A percentile compares a stretch with the other conserved stretches of the same genome.
Conservation (phyloP, 2,113 vertebrate genomes). For the Nothobranchius kuhntae region DNA sequence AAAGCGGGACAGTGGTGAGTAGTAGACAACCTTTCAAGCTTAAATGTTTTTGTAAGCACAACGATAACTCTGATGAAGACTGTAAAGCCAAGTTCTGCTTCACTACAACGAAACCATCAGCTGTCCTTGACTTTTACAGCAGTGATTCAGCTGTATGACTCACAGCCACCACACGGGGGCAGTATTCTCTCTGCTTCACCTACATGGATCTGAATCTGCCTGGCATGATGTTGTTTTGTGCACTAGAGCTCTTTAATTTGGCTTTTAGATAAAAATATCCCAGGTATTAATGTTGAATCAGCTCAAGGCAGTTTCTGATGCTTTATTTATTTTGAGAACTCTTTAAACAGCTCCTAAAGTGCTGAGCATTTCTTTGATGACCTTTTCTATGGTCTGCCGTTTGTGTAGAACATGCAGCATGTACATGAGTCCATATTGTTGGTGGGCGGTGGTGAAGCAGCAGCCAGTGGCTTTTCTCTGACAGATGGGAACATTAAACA, state of each 20-base stretch:
- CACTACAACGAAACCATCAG: background rate
- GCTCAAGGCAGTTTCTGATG: background rate
- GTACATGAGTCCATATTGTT: conserved; percentile 57
- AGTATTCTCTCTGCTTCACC: conserved; percentile 15
- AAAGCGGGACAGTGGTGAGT: conserved; percentile 92
- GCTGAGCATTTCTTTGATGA: background rate
- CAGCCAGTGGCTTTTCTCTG: conserved; percentile 44
- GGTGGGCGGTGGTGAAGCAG: conserved; percentile 66
- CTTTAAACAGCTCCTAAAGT: background rate
- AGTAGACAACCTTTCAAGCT: conserved; percentile 48
- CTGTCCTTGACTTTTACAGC: no score
- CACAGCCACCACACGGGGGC: conserved; percentile 41
- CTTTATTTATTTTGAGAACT: background rate
- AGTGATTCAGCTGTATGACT: conserved; percentile 6
- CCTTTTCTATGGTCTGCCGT: conserved; percentile 19
- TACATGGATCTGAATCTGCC: background rate
- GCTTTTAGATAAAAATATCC: background rate
- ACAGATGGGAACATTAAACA: conserved; percentile 61
- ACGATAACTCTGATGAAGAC: no score
- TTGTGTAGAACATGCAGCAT: conserved; percentile 26
- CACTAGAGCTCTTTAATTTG: background rate
- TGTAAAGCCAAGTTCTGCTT: background rate
- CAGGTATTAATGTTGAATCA: background rate
- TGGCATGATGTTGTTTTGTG: background rate
- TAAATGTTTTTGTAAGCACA: background rate